Percentiles rank a stretch among this genome's conserved stretches.
Evolutionary conservation across 1,140 invertebrate genomes (phyloP).

Genomic region (Apis dorsata): DNA sequence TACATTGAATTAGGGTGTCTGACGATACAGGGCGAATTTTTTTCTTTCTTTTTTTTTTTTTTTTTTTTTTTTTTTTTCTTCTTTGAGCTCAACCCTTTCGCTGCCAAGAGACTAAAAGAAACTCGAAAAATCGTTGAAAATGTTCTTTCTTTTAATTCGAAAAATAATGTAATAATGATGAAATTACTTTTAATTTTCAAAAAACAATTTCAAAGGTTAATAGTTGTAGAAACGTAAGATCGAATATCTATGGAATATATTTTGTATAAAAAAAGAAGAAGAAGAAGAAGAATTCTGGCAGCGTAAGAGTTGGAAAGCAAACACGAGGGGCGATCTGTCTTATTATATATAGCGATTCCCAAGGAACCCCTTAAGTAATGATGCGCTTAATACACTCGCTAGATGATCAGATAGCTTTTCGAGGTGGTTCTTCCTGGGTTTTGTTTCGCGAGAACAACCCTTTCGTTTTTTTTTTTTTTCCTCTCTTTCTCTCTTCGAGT

Average conservation of each 20-base stretch:
- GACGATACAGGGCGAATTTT: slow-evolving; percentile 31
- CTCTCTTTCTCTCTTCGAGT: slow-evolving; percentile 60
- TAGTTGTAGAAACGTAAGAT: not conserved
- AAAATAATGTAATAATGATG: no score
- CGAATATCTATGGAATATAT: no score
- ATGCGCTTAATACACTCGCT: slow-evolving; percentile 59
- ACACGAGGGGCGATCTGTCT: slow-evolving; percentile 50
- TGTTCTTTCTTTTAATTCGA: not conserved
- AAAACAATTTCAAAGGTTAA: not conserved
- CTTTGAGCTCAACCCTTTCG: not conserved
- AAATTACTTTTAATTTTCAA: not conserved
- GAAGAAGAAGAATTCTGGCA: not conserved
- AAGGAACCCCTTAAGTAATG: slow-evolving; percentile 8
- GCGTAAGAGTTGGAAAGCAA: slow-evolving; percentile 23
- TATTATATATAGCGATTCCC: slow-evolving; percentile 47
- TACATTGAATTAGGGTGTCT: slow-evolving; percentile 44
- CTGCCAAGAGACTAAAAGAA: slow-evolving; percentile 6
- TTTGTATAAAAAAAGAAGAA: no score
- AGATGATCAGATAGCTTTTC: slow-evolving; percentile 34
- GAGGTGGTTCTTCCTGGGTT: slow-evolving; percentile 51
- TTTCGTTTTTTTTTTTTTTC: slow-evolving; percentile 21
- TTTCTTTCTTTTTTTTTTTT: not conserved
- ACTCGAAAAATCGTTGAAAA: not conserved
- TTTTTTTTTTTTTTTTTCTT: no score
- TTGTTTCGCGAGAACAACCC: slow-evolving; percentile 46